These are phyloP conservation scores for Galago senegalensis DNA, from an alignment of 2,797 vertebrate genomes.

Conservation along the genomic window DNA sequence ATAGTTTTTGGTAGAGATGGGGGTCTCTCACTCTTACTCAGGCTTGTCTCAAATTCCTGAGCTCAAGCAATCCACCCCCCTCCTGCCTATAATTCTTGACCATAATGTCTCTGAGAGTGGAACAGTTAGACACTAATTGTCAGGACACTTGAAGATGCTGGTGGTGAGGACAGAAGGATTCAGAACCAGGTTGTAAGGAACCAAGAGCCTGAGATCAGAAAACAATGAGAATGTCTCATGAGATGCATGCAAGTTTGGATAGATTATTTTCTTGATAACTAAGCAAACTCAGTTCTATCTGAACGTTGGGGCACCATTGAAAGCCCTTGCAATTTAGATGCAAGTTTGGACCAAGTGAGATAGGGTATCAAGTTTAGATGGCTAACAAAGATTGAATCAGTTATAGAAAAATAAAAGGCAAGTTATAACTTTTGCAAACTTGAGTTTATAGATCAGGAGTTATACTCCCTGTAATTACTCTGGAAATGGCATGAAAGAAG, in stretches of 20 bases:
- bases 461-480: background rate
- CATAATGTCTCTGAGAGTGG: background rate
- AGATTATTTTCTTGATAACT: slow-evolving; percentile 5
- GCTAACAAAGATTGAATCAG: slow-evolving; percentile 10
- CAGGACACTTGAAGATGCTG: background rate
- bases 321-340: background rate
- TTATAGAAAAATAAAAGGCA: background rate
- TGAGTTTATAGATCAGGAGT: background rate
- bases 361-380: background rate
- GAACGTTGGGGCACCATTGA: background rate
- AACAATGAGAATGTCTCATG: background rate
- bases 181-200: background rate
- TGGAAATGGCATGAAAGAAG: background rate
- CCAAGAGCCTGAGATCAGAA: background rate
- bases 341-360: background rate
- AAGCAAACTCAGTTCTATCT: background rate
- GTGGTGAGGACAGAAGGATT: background rate
- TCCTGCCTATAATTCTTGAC: background rate
- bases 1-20: no score
- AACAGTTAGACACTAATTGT: background rate
- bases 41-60: no score
- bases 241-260: background rate
- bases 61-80: no score
- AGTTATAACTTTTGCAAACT: background rate
- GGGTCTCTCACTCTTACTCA: no score